phyloP scores from a whole-genome alignment of 2,888 invertebrate species.

The Cryptocephalus moraei region DNA sequence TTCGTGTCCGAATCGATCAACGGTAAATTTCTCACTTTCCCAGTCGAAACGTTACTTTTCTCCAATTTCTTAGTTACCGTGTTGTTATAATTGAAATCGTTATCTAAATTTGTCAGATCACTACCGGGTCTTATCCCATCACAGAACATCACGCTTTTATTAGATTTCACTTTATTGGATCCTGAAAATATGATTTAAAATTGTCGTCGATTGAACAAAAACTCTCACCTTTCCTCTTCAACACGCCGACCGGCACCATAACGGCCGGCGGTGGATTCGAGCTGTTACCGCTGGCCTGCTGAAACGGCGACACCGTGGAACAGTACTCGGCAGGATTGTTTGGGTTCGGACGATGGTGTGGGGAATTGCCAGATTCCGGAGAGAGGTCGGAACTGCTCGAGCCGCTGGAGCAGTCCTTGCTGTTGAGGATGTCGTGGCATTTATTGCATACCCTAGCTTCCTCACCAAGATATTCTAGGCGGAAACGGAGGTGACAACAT shows the following conservation, averaged over 20 bases:
- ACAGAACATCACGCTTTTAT: constrained; percentile 76
- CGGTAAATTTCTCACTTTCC: constrained; percentile 31
- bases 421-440: constrained; percentile 50
- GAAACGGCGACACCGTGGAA: constrained; percentile 68
- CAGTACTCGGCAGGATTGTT: constrained; percentile 84
- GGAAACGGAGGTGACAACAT: constrained; percentile 64
- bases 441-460: constrained; percentile 69
- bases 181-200: constrained; percentile 23
- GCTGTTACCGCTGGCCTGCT: constrained; percentile 51
- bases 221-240: constrained; percentile 55
- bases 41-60: constrained; percentile 6
- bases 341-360: constrained; percentile 57
- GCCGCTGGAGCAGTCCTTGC: constrained; percentile 16
- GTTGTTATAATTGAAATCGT: constrained; percentile 39
- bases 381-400: constrained; percentile 25
- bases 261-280: constrained; percentile 53
- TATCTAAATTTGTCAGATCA: constrained; percentile 71
- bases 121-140: constrained; percentile 84
- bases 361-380: constrained; percentile 24
- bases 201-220: not conserved
- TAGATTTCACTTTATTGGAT: constrained; percentile 43
- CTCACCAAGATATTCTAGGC: constrained; percentile 62
- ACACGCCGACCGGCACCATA: constrained; percentile 77
- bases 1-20: constrained; percentile 42
- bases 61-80: constrained; percentile 16